Conservation (phyloP, 2,888 invertebrate species). For the Microchrysa polita region DNA sequence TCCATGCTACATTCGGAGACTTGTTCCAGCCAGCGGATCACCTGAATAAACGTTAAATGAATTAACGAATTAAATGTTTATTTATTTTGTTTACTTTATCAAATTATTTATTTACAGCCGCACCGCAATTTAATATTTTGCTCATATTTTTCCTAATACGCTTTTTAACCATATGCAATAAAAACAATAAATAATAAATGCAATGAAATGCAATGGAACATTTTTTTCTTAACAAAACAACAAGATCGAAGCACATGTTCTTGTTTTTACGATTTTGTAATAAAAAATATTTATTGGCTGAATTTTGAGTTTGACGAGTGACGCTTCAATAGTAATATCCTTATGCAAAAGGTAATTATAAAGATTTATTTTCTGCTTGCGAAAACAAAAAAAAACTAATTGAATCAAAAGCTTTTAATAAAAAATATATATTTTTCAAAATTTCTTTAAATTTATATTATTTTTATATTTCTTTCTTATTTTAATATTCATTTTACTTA, state of each 20-base stretch:
- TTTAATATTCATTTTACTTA: conserved; percentile 44
- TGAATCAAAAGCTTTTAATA: conserved; percentile 8
- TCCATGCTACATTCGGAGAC: too few relatives aligned
- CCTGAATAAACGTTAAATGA: too few relatives aligned
- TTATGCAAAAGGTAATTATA: conserved; percentile 40
- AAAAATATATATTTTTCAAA: conserved; percentile 2
- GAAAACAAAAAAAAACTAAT: not conserved
- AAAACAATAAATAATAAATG: too few relatives aligned
- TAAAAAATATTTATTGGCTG: conserved; percentile 22
- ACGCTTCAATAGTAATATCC: conserved; percentile 34
- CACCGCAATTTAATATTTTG: too few relatives aligned
- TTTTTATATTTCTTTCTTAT: conserved; percentile 49
- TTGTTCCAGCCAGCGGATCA: too few relatives aligned
- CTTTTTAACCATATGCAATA: too few relatives aligned
- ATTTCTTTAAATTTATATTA: conserved; percentile 34
- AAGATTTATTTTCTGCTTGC: conserved; percentile 27
- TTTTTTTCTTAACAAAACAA: not conserved
- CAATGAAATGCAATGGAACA: too few relatives aligned
- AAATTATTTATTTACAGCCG: too few relatives aligned
- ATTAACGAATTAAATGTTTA: too few relatives aligned
- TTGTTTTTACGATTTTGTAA: not conserved
- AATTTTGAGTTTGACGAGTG: conserved; percentile 35
- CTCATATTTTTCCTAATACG: too few relatives aligned
- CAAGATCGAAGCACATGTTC: not conserved
- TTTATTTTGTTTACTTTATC: too few relatives aligned